These are phyloP conservation scores for Helleia helle DNA, from an alignment of 2,888 invertebrate genomes.

Conservation along the genomic window DNA sequence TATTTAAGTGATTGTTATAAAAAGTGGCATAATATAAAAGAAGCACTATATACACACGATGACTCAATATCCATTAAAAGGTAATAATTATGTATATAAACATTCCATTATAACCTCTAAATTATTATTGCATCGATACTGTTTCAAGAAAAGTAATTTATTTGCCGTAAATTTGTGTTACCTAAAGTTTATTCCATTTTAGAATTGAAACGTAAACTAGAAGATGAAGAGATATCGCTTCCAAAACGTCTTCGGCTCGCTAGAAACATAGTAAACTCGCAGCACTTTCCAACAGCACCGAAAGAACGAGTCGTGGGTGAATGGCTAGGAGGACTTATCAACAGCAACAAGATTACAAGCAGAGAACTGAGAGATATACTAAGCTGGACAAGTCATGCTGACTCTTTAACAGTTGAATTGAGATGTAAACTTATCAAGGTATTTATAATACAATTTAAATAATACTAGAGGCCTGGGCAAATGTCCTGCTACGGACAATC, in stretches of 20 bases:
- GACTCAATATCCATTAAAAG: constrained; percentile 53
- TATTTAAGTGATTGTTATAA: neutral
- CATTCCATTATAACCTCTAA: neutral
- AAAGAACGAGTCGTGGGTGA: constrained; percentile 66
- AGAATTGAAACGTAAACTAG: constrained; percentile 64
- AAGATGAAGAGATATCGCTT: constrained; percentile 49
- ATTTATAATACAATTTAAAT: no score
- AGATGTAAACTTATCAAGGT: constrained; percentile 55
- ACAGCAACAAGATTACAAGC: constrained; percentile 34
- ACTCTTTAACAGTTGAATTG: constrained; percentile 48
- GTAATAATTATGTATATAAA: constrained; percentile 26
- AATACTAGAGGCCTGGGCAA: no score
- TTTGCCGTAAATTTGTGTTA: no score
- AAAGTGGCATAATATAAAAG: neutral
- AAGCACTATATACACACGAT: constrained; percentile 24
- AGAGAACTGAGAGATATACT: constrained; percentile 43
- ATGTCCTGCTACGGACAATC: no score
- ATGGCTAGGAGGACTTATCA: constrained; percentile 52
- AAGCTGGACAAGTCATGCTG: constrained; percentile 38
- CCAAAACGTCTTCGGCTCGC: constrained; percentile 70
- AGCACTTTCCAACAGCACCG: constrained; percentile 57
- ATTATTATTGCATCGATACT: neutral
- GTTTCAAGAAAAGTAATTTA: neutral
- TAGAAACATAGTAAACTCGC: constrained; percentile 60
- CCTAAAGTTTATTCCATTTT: no score